Evolutionary conservation across 1,140 invertebrate species (phyloP).

Genomic region (Andrena cerasifolii): DNA sequence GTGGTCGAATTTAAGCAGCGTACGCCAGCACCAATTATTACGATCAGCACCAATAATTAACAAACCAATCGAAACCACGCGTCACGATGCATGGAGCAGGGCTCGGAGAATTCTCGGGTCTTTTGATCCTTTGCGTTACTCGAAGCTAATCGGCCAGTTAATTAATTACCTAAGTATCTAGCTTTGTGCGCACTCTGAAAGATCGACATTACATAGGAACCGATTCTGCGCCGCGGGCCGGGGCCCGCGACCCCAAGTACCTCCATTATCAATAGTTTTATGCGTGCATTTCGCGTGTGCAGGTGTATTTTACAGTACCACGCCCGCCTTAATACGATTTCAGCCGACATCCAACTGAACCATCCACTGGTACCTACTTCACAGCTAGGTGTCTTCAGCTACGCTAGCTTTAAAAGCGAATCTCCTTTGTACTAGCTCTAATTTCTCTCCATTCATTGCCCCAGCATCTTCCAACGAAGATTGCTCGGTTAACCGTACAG

Average conservation of each 20-base stretch:
- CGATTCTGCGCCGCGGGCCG: slow-evolving; percentile 42
- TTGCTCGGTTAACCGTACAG: neutral
- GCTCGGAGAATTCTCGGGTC: too few species aligned
- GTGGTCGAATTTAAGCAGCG: slow-evolving; percentile 23
- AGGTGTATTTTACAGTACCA: too few species aligned
- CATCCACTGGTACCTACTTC: too few species aligned
- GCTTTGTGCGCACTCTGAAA: slow-evolving; percentile 63
- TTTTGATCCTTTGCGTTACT: slow-evolving; percentile 6
- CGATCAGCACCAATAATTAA: slow-evolving; percentile 57
- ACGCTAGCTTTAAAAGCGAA: slow-evolving; percentile 36
- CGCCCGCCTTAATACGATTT: too few species aligned
- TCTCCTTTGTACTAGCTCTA: neutral
- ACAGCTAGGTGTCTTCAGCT: slow-evolving; percentile 48
- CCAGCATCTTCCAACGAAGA: neutral
- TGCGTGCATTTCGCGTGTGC: slow-evolving; percentile 44
- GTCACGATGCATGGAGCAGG: neutral
- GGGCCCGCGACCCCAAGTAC: slow-evolving; percentile 26
- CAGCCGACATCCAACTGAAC: too few species aligned
- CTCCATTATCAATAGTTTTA: slow-evolving; percentile 41
- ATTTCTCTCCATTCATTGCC: neutral
- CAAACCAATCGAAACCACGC: slow-evolving; percentile 14
- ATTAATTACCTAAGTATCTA: slow-evolving; percentile 48
- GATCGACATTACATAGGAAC: slow-evolving; percentile 62
- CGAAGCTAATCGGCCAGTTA: slow-evolving; percentile 23
- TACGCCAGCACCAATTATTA: slow-evolving; percentile 58